Evolutionary conservation across 2,797 vertebrate genomes (phyloP), one percentile per base, ranked within the genome.

Genomic region (Nothura maculosa): DNA sequence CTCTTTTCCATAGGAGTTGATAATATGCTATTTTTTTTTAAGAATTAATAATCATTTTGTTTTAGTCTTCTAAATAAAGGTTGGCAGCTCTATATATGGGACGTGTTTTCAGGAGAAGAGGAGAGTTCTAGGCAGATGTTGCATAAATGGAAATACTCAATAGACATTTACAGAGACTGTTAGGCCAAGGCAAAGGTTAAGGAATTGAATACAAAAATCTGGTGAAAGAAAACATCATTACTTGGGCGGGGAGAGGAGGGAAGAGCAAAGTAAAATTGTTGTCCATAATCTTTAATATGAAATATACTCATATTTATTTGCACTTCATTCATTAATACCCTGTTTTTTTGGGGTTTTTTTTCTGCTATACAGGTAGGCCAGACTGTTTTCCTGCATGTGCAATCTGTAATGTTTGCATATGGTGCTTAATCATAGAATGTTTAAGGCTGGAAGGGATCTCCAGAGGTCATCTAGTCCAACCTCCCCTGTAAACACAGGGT

Each of bases 341-440:
- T 64, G 7, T 8, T 54, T 32, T 5, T 1, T 57, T 84, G 38
- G 8, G 32, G 5, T 1, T 58, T 84, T 90, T 77, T 5, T 81
- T 77, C 30, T 72, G 5, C 57, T 54, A 21, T 10, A 55, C 7
- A 32, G 15, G 6, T 45, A 81, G 4, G 1, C 3, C 32, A 58
- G 43, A 80, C 12, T 14, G 15, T 7, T 62, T 55, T 50, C 0
- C 0, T 25, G 2, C 9, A 16, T 38, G 3, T 14, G 10, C 47
- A 52, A 3, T 47, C 27, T 55, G 10, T 21, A 72, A 21, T 52
- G 25, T 0, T 60, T 69, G 21, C 5, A 1, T 78, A 57, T 30
- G 21, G 8, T 62, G 10, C 30, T 80, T 43, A 60, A 34, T 38
- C 38, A 38, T 8, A 38, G 38, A 38, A 38, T 38, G 38, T 11